Percentiles rank a stretch among this genome's conserved stretches.
Evolutionary conservation across 2,888 invertebrate species (phyloP).

Genomic region (Mimas tiliae): DNA sequence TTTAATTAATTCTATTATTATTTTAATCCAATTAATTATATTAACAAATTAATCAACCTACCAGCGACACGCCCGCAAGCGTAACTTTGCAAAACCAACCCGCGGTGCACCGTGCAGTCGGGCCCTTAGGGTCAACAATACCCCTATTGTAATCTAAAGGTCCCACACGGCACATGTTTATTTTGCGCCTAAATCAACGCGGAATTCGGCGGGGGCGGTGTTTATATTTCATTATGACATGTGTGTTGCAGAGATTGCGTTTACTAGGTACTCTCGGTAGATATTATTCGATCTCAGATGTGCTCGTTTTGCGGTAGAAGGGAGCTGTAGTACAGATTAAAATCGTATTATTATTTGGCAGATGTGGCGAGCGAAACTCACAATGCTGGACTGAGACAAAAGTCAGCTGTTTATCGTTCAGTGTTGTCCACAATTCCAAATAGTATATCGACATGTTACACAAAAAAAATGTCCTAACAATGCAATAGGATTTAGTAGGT

Average conservation of each 20-base stretch:
- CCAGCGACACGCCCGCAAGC: neutral
- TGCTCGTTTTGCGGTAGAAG: constrained; percentile 10
- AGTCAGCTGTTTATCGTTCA: too few relatives aligned
- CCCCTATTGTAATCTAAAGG: constrained; percentile 52
- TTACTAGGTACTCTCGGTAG: constrained; percentile 35
- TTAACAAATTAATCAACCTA: neutral
- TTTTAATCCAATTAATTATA: neutral
- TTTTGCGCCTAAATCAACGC: constrained; percentile 57
- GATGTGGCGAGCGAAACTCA: too few relatives aligned
- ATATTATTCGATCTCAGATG: constrained; percentile 29
- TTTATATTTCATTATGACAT: constrained; percentile 65
- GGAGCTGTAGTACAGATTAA: constrained; percentile 13
- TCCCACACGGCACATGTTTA: constrained; percentile 56
- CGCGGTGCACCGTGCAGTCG: constrained; percentile 14
- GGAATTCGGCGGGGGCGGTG: constrained; percentile 40
- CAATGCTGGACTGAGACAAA: too few relatives aligned
- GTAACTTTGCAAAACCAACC: neutral
- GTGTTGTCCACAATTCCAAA: too few relatives aligned
- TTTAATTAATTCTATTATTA: too few relatives aligned
- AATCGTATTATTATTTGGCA: constrained; percentile 6
- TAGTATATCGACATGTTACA: too few relatives aligned
- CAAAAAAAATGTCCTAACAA: too few relatives aligned
- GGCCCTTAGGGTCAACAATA: constrained; percentile 20
- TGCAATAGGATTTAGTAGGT: too few relatives aligned
- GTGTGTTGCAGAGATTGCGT: constrained; percentile 40